A percentile compares a stretch with the other conserved stretches of the same genome.
These are phyloP conservation scores for Epistrophe eligans DNA, from an alignment of 2,888 invertebrate genomes.

Conservation along the genomic window DNA sequence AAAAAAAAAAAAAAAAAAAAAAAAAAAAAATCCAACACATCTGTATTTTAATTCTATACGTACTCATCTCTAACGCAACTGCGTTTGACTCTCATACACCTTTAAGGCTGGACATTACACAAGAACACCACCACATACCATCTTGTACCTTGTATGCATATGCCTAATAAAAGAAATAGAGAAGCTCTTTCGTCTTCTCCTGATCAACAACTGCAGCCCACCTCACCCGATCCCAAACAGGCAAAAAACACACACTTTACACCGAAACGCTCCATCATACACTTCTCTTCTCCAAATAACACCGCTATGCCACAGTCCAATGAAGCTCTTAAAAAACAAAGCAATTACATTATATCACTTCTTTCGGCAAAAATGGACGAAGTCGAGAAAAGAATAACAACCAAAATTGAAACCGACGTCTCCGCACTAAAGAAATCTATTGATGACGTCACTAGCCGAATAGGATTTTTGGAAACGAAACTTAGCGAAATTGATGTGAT, in stretches of 20 bases:
- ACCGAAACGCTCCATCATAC: background rate
- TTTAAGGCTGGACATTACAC: no score
- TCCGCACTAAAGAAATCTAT: background rate
- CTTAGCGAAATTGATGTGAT: background rate
- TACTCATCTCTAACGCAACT: no score
- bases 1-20: no score
- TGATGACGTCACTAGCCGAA: constrained; percentile 6
- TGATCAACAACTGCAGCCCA: background rate
- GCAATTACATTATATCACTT: background rate
- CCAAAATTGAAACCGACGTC: background rate
- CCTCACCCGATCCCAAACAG: constrained; percentile 4
- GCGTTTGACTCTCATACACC: no score
- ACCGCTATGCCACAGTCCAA: background rate
- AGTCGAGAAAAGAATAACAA: background rate
- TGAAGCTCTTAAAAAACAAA: background rate
- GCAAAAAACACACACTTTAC: constrained; percentile 2
- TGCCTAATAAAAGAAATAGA: background rate
- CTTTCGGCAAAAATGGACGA: constrained; percentile 2
- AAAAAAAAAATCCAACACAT: no score
- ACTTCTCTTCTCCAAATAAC: background rate
- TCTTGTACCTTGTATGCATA: no score
- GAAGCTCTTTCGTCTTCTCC: background rate
- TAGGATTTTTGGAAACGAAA: background rate
- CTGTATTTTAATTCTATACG: no score
- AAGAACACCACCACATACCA: no score